Base-by-base conservation (phyloP, 2,888 invertebrate genomes). In the Epirrhoe tristata region DNA sequence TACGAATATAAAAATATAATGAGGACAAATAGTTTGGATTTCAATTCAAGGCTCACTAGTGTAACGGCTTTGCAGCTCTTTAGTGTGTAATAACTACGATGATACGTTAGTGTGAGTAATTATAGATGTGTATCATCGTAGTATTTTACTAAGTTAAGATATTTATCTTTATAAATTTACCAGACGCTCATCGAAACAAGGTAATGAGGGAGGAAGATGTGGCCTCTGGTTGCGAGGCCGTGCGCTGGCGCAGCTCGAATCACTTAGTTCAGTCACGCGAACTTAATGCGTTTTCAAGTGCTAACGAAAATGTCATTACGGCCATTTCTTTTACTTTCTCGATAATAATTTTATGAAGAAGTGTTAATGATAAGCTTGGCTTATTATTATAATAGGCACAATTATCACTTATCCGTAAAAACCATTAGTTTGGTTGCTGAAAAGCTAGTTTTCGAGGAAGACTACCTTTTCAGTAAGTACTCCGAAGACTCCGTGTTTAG, bases 131-230 rank as follows among this genome's bases (percentile, higher is more conserved):
- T 34, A 58, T 39, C 14, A 57, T 46, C 14, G 12, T n/a, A 57
- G 46, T 48, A 10, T 50, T 51, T 39, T 12, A 24, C 39, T 16
- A 51, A 51, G 14, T 14, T 12, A 34, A 31, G 57, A 36, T 36
- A 17, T 24, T 1, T 51, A 58, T 51, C 51, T 52, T n/a, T 69
- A 64, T 61, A 68, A 74, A 77, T 73, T 64, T 73, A 77, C 72
- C 73, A 66, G 67, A 74, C 64, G 68, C 79, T 81, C 77, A 78
- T 79, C 79, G 77, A 77, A 77, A 77, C 81, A 82, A 84, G 82
- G 83, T 80, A 82, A 83, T 81, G 77, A 72, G 73, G 77, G 77
- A 89, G 88, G 89, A 90, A 85, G 87, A 86, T 80, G 78, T 81
- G 87, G 73, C 90, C 91, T 91, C 85, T 77, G 77, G 78, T 10